Evolutionary conservation across 2,113 vertebrate species (phyloP).

Genomic region (Lophotis ruficrista): DNA sequence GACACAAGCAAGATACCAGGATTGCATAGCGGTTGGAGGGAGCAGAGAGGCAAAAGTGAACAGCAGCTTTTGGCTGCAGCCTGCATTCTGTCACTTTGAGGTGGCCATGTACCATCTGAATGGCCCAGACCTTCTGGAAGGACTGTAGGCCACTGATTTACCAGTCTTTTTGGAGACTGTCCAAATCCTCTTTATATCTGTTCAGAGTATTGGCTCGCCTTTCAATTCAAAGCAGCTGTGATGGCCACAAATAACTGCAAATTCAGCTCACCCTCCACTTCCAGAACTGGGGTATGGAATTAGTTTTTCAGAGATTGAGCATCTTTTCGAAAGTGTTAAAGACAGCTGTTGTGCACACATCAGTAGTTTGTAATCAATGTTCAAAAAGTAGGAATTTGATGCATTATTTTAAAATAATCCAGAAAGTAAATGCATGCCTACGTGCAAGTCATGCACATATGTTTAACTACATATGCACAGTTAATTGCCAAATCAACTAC

Average conservation of each 20-base stretch:
- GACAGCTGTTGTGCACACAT: background rate
- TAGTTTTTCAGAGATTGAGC: background rate
- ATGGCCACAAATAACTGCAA: background rate
- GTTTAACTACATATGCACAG: background rate
- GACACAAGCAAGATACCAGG: background rate
- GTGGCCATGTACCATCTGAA: background rate
- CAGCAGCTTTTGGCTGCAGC: background rate
- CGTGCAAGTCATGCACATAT: background rate
- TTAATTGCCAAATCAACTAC: background rate
- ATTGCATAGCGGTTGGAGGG: background rate
- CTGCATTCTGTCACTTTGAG: background rate
- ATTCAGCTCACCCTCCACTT: background rate
- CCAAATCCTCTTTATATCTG: background rate
- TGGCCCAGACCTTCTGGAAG: background rate
- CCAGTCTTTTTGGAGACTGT: background rate
- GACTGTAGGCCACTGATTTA: background rate
- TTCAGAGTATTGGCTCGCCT: background rate
- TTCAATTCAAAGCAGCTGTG: background rate
- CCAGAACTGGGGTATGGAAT: accelerated
- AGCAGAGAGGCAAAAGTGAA: background rate
- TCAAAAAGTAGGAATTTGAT: background rate
- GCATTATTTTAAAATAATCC: background rate
- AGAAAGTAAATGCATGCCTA: background rate
- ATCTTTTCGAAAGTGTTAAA: background rate
- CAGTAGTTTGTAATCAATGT: background rate